These are phyloP conservation scores for Microcaecilia unicolor DNA, from an alignment of 2,797 vertebrate species.

Conservation along the genomic window DNA sequence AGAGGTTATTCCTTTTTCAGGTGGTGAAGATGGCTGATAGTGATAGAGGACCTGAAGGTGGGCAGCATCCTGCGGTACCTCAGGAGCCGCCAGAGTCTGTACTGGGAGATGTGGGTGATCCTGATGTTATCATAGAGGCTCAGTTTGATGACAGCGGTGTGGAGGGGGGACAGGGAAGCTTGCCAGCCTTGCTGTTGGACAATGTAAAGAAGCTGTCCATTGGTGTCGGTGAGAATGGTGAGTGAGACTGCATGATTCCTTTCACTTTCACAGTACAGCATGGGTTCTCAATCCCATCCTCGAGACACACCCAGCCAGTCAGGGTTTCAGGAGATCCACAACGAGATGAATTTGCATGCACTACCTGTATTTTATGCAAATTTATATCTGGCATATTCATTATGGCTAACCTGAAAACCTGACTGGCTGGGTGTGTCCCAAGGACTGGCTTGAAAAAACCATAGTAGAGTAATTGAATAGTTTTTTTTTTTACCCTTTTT, in stretches of 20 bases:
- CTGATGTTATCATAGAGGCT: slow-evolving; percentile 60
- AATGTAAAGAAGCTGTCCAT: slow-evolving; percentile 37
- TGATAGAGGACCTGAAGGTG: slow-evolving; percentile 65
- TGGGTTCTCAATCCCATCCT: too few species aligned
- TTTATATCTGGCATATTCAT: too few species aligned
- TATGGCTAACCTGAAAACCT: too few species aligned
- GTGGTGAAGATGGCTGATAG: slow-evolving; percentile 51
- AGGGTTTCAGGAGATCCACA: too few species aligned
- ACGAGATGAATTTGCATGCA: too few species aligned
- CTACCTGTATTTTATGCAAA: too few species aligned
- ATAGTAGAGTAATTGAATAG: too few species aligned
- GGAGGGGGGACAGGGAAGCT: slow-evolving; percentile 37
- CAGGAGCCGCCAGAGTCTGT: slow-evolving; percentile 20
- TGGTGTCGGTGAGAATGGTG: slow-evolving; percentile 35
- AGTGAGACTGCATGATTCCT: slow-evolving; percentile 25
- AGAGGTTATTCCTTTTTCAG: slow-evolving; percentile 40
- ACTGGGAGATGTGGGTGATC: slow-evolving; percentile 23
- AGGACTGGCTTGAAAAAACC: too few species aligned
- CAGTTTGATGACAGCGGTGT: slow-evolving; percentile 52
- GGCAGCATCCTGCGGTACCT: slow-evolving; percentile 43
- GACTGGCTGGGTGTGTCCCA: too few species aligned
- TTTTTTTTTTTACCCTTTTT: too few species aligned
- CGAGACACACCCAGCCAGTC: too few species aligned
- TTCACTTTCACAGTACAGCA: too few species aligned
- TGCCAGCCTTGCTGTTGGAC: slow-evolving; percentile 7